A percentile compares a stretch with the other conserved stretches of the same genome.
Evolutionary conservation across 2,888 invertebrate species (phyloP).

Genomic region (Nymphalis urticae): DNA sequence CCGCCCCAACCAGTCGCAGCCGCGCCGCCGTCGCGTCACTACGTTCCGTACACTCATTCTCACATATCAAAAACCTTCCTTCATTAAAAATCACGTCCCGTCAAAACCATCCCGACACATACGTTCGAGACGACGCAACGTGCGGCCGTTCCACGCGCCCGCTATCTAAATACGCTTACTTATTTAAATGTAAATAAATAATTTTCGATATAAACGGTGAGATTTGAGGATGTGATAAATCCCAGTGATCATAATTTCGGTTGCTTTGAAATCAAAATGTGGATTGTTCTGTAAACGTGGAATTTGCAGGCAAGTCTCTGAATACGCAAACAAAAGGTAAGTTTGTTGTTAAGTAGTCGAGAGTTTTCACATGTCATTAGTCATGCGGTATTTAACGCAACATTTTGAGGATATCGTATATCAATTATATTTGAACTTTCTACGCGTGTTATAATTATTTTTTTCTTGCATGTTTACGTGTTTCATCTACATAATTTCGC

Average conservation of each 20-base stretch:
- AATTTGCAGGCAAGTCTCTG: conserved; percentile 41
- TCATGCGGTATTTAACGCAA: conserved; percentile 13
- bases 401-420: neutral
- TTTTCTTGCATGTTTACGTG: neutral
- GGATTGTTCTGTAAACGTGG: conserved; percentile 54
- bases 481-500: neutral
- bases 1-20: conserved; percentile 70
- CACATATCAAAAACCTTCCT: conserved; percentile 52
- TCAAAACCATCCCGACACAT: conserved; percentile 41
- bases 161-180: conserved; percentile 43
- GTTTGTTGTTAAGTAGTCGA: conserved; percentile 23
- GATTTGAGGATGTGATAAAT: conserved; percentile 54
- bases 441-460: neutral
- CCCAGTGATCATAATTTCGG: conserved; percentile 50
- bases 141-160: conserved; percentile 31
- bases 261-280: conserved; percentile 55
- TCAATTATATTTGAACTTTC: neutral
- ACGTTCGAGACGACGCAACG: conserved; percentile 38
- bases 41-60: conserved; percentile 46
- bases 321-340: conserved; percentile 36
- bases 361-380: conserved; percentile 9
- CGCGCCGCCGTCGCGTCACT: conserved; percentile 65
- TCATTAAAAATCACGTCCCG: conserved; percentile 56
- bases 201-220: conserved; percentile 47
- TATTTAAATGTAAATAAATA: conserved; percentile 46